Percentiles rank a stretch among this genome's conserved stretches.
These are phyloP conservation scores for Chrysaora quinquecirrha DNA, from an alignment of 30 jellyfish, hydroid and myxozoan genomes.

Conservation along the genomic window DNA sequence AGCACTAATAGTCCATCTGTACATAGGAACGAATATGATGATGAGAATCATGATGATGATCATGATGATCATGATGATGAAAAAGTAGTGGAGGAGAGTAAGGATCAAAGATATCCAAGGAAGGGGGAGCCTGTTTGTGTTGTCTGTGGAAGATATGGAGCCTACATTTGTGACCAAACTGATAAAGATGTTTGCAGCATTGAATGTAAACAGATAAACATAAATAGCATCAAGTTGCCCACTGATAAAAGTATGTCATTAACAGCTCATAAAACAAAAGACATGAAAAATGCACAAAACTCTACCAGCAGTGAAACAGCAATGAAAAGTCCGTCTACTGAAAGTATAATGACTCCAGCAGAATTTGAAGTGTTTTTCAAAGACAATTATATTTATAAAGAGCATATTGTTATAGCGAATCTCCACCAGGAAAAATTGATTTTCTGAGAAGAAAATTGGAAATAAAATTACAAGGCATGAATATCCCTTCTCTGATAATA, in stretches of 20 bases:
- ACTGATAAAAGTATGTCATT: neutral
- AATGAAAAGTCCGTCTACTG: neutral
- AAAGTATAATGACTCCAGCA: neutral
- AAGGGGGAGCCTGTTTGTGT: slow-evolving; percentile 70
- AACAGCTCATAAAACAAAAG: neutral
- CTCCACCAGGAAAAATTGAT: slow-evolving; percentile 28
- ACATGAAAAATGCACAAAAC: neutral
- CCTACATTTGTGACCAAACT: slow-evolving; percentile 80
- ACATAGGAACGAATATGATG: neutral
- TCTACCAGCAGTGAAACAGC: slow-evolving; percentile 7
- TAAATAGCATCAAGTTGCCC: no score
- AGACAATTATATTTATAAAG: slow-evolving; percentile 7
- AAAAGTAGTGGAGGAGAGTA: neutral
- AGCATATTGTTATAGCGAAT: neutral
- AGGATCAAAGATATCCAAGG: neutral
- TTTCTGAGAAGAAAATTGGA: slow-evolving; percentile 56
- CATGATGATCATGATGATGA: neutral
- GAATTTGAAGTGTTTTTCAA: slow-evolving; percentile 15
- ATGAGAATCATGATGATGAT: neutral
- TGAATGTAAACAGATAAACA: slow-evolving; percentile 66
- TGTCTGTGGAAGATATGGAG: slow-evolving; percentile 88
- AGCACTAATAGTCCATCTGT: no score
- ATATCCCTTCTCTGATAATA: slow-evolving; percentile 30
- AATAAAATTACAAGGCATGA: slow-evolving; percentile 59
- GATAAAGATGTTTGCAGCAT: slow-evolving; percentile 83